These are phyloP conservation scores for Poicephalus gulielmi DNA, from an alignment of 2,113 vertebrate genomes.

Conservation along the genomic window DNA sequence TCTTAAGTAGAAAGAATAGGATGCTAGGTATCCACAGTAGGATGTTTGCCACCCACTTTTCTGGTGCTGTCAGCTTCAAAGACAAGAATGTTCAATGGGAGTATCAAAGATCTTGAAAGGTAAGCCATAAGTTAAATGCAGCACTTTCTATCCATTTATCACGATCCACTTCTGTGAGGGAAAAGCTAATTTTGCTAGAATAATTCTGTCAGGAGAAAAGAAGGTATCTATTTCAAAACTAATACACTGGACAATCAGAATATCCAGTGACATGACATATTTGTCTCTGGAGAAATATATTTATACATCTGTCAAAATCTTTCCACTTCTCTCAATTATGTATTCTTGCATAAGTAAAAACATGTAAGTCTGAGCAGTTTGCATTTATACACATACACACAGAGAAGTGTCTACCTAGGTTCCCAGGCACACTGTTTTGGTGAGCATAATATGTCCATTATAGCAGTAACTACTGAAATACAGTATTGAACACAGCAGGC, in stretches of 20 bases:
- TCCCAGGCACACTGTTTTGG: neutral
- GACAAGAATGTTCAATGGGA: neutral
- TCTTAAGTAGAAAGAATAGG: neutral
- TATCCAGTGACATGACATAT: neutral
- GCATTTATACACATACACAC: neutral
- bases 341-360: neutral
- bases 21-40: neutral
- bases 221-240: slow-evolving; percentile 15
- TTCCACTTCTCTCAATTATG: neutral
- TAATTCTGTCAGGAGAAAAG: neutral
- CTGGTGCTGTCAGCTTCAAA: neutral
- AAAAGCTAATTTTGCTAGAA: slow-evolving; percentile 16
- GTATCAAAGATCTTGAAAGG: neutral
- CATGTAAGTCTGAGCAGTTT: neutral
- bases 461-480: neutral
- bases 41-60: neutral
- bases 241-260: neutral
- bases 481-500: slow-evolving; percentile 31
- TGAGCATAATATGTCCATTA: neutral
- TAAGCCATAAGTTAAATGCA: neutral
- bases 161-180: neutral
- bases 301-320: neutral
- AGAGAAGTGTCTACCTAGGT: neutral
- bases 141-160: neutral
- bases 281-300: neutral